Base-by-base conservation (phyloP, 23 tunicate species). In the Halocynthia roretzi region DNA sequence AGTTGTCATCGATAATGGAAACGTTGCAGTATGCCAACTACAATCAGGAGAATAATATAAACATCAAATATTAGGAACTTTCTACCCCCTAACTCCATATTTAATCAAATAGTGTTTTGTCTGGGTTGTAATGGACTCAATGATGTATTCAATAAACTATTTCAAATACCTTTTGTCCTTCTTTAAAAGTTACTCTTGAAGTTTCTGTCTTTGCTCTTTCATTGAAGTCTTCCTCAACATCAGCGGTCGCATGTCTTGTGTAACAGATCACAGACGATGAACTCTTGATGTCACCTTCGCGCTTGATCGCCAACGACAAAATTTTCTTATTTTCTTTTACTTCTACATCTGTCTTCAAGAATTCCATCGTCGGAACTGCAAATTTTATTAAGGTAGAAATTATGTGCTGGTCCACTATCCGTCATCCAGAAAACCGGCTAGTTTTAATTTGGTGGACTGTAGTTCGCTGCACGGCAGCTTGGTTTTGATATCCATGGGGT, bases 251-350 rank as follows among this genome's bases (percentile, higher is more conserved):
- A 31, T 89, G 93, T 68, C 91, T 83, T 31, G 99, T 96, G 76
- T 82, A 85, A 83, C 99, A 96, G 70, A 96, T 89, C 62, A 96
- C 96, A 44, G 96, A 90, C 5, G 99, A 82, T 22, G 80, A 71
- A 61, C 87, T 67, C 54, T 84, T 90, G 68, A 84, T 70, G 86
- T 96, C 99, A 75, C 99, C 99, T 23, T 72, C 66, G 18, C 99
- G 88, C 15, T 67, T 73, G n/a, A 96, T 67, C 18, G 86, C 85
- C 61, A 96, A 73, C 0, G 90, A 63, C 11, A 90, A 85, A 68
- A 85, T 60, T 8, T 88, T 86, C 62, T 73, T 87, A 18, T 60
- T 85, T 75, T 96, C 99, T 52, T 92, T 69, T 12, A 92, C 93
- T 73, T 78, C 77, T 6, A 74, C 85, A 0, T 68, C 19, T 7